Percentiles rank a stretch among this genome's conserved stretches.
Conservation (phyloP, 2,797 vertebrate species). For the Oreonectes daqikongensis region DNA sequence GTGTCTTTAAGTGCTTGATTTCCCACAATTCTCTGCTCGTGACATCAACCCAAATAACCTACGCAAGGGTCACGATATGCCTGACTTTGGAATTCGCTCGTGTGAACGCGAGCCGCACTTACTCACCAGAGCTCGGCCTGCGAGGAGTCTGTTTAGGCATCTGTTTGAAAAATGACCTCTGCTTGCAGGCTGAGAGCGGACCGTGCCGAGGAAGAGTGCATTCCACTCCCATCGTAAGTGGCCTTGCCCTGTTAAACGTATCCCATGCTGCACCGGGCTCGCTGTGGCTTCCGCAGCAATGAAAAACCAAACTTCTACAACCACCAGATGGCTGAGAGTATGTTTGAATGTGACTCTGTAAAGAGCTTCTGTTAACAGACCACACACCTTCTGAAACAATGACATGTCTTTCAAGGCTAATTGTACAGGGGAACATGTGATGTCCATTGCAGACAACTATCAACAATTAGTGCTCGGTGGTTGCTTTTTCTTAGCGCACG, state of each 20-base stretch:
- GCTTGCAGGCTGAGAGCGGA: conserved; percentile 18
- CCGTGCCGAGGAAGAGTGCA: conserved; percentile 30
- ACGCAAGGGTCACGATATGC: no score
- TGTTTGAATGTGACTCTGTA: conserved; percentile 54
- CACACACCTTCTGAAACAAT: conserved; percentile 61
- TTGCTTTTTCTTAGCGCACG: background rate
- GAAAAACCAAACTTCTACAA: conserved; percentile 65
- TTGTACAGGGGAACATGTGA: conserved; percentile 3
- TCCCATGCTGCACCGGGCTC: conserved; percentile 51
- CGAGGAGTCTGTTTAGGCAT: conserved; percentile 45
- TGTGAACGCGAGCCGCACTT: conserved; percentile 27
- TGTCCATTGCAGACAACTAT: background rate
- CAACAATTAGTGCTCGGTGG: no score
- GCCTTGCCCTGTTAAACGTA: conserved; percentile 57
- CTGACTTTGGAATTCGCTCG: conserved; percentile 21
- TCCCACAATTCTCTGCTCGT: background rate
- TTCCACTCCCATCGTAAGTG: conserved; percentile 50
- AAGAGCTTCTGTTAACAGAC: conserved; percentile 51
- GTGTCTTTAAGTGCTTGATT: no score
- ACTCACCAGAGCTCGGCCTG: conserved; percentile 19
- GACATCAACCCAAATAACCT: background rate
- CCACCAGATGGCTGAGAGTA: conserved; percentile 64
- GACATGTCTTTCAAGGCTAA: conserved; percentile 19
- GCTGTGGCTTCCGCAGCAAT: conserved; percentile 56
- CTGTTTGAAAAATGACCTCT: conserved; percentile 41